Conservation (phyloP, 2,113 vertebrate genomes). For the Anoura caudifer region DNA sequence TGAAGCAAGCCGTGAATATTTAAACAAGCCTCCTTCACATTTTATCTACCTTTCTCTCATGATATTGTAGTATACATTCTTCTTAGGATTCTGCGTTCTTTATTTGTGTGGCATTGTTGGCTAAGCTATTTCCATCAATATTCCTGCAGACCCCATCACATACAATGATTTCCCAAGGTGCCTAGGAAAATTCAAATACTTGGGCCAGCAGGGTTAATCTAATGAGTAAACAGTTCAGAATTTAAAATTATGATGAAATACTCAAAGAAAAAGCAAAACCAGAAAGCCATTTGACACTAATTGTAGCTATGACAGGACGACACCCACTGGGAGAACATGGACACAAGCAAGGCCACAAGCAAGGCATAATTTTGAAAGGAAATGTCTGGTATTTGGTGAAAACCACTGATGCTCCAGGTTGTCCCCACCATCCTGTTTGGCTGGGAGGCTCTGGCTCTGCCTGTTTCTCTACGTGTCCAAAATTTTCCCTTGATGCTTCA, state of each 20-base stretch:
- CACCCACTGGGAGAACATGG: constrained; percentile 68
- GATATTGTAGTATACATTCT: constrained; percentile 77
- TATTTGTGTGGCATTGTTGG: constrained; percentile 75
- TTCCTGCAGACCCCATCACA: constrained; percentile 72
- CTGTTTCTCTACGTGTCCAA: neutral
- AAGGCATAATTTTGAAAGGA: constrained; percentile 58
- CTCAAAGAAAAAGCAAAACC: constrained; percentile 47
- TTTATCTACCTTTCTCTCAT: constrained; percentile 80
- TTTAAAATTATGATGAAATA: constrained; percentile 73
- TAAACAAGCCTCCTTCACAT: constrained; percentile 67
- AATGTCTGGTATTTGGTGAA: constrained; percentile 56
- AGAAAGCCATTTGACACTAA: constrained; percentile 77
- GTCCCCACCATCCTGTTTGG: constrained; percentile 55
- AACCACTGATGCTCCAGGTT: constrained; percentile 39
- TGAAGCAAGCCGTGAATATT: constrained; percentile 72
- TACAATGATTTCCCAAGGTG: constrained; percentile 77
- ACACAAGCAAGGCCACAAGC: constrained; percentile 39
- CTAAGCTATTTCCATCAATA: constrained; percentile 75
- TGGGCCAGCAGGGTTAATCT: constrained; percentile 76
- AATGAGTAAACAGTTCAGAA: constrained; percentile 77
- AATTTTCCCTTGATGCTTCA: neutral
- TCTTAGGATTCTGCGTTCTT: constrained; percentile 71
- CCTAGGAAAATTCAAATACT: constrained; percentile 73
- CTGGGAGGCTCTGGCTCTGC: constrained; percentile 45
- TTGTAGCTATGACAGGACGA: constrained; percentile 73